phyloP scores from a whole-genome alignment of 2,888 invertebrate genomes.

The Lissocephala sabroskyi region DNA sequence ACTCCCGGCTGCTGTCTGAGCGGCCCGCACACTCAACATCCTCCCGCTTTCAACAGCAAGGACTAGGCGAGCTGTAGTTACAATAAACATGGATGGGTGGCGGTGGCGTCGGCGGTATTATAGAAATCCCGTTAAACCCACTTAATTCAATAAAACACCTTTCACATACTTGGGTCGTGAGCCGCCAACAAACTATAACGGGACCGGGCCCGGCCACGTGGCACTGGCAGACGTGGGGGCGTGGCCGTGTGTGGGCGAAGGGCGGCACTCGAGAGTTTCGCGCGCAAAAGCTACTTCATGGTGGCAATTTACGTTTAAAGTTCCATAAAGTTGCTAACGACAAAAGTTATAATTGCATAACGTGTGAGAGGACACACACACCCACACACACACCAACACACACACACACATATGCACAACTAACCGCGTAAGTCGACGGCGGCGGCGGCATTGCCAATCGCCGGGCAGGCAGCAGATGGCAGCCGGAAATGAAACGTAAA shows the following conservation, averaged over 20 bases:
- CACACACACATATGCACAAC: too few relatives aligned
- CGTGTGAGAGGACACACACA: slow-evolving; percentile 44
- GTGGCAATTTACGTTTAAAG: slow-evolving; percentile 66
- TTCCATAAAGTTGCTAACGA: slow-evolving; percentile 68
- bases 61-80: slow-evolving; percentile 41
- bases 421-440: too few relatives aligned
- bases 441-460: slow-evolving; percentile 35
- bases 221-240: slow-evolving; percentile 13
- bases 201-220: too few relatives aligned
- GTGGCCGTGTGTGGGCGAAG: slow-evolving; percentile 14
- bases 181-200: slow-evolving; percentile 61
- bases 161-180: slow-evolving; percentile 62
- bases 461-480: slow-evolving; percentile 61
- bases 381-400: too few relatives aligned
- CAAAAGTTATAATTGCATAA: slow-evolving; percentile 71
- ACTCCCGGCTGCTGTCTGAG: too few relatives aligned
- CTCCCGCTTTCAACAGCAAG: too few relatives aligned
- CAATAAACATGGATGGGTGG: slow-evolving; percentile 48
- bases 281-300: slow-evolving; percentile 61
- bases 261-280: slow-evolving; percentile 43
- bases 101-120: slow-evolving; percentile 43
- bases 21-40: too few relatives aligned
- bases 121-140: slow-evolving; percentile 64
- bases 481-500: slow-evolving; percentile 69
- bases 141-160: slow-evolving; percentile 65